Percentiles rank a stretch among this genome's conserved stretches.
These are phyloP conservation scores for Cephus runcator DNA, from an alignment of 2,888 invertebrate genomes.

Conservation along the genomic window DNA sequence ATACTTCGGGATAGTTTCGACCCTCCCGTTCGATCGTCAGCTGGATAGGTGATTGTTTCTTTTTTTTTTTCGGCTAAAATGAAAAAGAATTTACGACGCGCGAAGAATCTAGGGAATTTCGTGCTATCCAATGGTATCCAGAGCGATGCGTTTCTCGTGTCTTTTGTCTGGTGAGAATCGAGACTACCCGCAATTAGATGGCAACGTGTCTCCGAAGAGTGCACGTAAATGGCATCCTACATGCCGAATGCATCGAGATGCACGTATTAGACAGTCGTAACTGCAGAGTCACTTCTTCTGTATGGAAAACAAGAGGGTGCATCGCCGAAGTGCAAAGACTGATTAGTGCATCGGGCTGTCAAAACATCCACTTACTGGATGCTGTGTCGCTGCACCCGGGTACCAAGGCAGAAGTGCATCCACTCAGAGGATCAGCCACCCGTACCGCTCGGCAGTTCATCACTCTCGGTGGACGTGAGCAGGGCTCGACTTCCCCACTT, in stretches of 20 bases:
- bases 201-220: neutral
- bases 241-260: neutral
- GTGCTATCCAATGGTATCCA: neutral
- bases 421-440: conserved; percentile 46
- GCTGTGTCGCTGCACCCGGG: neutral
- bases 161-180: neutral
- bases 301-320: neutral
- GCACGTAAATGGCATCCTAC: neutral
- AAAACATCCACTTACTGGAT: conserved; percentile 48
- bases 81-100: neutral
- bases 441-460: conserved; percentile 57
- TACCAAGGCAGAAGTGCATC: conserved; percentile 4
- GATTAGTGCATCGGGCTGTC: conserved; percentile 60
- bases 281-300: neutral
- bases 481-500: conserved; percentile 25
- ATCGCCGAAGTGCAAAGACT: conserved; percentile 56
- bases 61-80: no score
- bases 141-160: neutral
- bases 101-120: neutral
- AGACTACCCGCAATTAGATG: neutral
- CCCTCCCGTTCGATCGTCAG: neutral
- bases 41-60: no score
- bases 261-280: neutral
- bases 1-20: neutral
- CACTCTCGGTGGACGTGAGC: conserved; percentile 47